These are phyloP conservation scores for Hartigia nigra DNA, from an alignment of 2,888 invertebrate genomes.

Conservation along the genomic window DNA sequence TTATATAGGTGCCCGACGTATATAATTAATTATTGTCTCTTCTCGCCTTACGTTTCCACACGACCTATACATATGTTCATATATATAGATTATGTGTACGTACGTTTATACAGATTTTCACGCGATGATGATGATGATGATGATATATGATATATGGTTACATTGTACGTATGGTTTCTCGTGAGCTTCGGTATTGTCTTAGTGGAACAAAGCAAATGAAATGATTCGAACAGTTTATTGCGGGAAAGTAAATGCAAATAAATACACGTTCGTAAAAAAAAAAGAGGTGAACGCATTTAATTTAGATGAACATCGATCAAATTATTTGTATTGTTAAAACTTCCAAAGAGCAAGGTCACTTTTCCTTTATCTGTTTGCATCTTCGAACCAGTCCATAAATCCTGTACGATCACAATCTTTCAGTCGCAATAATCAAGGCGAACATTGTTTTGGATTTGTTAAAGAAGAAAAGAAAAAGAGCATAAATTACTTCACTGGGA, in stretches of 20 bases:
- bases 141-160: constrained; percentile 26
- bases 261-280: constrained; percentile 48
- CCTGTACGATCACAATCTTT: neutral
- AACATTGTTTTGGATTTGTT: neutral
- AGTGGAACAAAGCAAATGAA: constrained; percentile 29
- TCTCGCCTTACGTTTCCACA: constrained; percentile 51
- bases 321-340: neutral
- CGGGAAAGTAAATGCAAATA: constrained; percentile 40
- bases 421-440: neutral
- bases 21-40: constrained; percentile 51
- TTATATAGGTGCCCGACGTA: constrained; percentile 41
- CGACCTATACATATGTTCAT: constrained; percentile 34
- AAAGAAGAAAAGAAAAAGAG: no score
- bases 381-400: neutral
- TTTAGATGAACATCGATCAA: neutral
- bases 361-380: neutral
- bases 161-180: constrained; percentile 51
- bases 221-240: constrained; percentile 31
- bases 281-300: neutral
- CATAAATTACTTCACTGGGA: neutral
- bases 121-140: constrained; percentile 26
- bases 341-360: neutral
- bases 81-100: constrained; percentile 40
- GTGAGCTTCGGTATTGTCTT: constrained; percentile 54
- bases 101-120: constrained; percentile 27